Percentiles rank a stretch among this genome's conserved stretches.
Conservation (phyloP, 2,888 invertebrate genomes). For the Calliphora vomitoria region DNA sequence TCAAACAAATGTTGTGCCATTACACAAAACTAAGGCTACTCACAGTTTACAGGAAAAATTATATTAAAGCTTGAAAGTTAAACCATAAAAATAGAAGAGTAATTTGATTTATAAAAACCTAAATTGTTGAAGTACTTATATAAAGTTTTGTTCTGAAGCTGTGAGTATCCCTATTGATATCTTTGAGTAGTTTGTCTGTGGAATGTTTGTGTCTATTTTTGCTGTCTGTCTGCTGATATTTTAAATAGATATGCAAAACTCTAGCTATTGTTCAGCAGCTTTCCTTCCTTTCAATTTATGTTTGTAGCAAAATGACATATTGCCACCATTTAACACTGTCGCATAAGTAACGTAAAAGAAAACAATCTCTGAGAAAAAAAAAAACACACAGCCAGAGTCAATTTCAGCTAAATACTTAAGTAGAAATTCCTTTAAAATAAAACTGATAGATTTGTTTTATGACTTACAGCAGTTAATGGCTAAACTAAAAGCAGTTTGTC, state of each 20-base stretch:
- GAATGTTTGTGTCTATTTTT: neutral
- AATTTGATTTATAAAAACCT: neutral
- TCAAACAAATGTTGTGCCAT: conserved; percentile 81
- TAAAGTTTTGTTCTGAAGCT: neutral
- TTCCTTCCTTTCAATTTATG: conserved; percentile 58
- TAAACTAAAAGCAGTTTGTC: neutral
- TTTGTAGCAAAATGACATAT: conserved; percentile 81
- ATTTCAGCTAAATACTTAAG: conserved; percentile 62
- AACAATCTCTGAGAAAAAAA: neutral
- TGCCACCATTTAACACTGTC: conserved; percentile 83
- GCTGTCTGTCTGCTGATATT: conserved; percentile 61
- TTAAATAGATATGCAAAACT: conserved; percentile 72
- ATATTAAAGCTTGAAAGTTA: neutral
- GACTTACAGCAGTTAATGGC: conserved; percentile 23
- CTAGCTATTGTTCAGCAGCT: conserved; percentile 60
- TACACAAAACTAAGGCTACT: conserved; percentile 68
- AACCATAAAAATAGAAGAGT: no score
- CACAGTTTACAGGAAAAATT: conserved; percentile 17
- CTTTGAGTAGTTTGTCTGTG: neutral
- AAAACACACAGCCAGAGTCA: conserved; percentile 29
- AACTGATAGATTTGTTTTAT: conserved; percentile 66
- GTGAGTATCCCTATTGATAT: neutral
- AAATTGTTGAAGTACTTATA: no score
- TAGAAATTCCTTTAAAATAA: conserved; percentile 57
- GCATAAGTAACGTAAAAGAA: conserved; percentile 68